These are phyloP conservation scores for Metopia argyrocephala DNA, from an alignment of 2,888 invertebrate species.

Conservation along the genomic window DNA sequence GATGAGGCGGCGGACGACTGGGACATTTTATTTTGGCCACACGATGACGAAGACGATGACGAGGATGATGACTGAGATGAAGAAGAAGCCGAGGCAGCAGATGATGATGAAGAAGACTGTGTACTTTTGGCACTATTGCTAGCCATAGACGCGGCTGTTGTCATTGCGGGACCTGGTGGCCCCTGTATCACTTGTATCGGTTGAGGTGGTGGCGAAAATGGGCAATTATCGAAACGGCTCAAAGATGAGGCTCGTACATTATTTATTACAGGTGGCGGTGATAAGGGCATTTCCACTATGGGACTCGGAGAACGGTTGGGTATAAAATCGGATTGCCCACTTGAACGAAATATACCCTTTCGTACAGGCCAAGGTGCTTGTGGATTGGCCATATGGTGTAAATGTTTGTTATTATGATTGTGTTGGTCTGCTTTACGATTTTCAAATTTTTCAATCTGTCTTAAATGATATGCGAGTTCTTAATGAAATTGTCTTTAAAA, in stretches of 20 bases:
- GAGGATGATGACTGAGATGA: constrained; percentile 63
- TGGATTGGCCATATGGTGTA: constrained; percentile 79
- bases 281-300: constrained; percentile 78
- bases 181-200: constrained; percentile 72
- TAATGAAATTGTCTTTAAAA: constrained; percentile 47
- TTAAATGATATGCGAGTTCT: constrained; percentile 39
- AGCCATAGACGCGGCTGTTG: constrained; percentile 27
- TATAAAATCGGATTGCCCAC: constrained; percentile 78
- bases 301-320: constrained; percentile 78
- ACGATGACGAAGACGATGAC: constrained; percentile 39
- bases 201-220: constrained; percentile 74
- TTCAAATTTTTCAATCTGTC: constrained; percentile 49
- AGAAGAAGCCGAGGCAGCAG: constrained; percentile 60
- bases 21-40: constrained; percentile 63
- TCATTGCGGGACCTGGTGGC: constrained; percentile 56
- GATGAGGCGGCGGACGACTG: constrained; percentile 69
- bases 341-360: constrained; percentile 81
- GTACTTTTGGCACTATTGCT: constrained; percentile 40
- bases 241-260: constrained; percentile 64
- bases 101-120: constrained; percentile 43
- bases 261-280: constrained; percentile 72
- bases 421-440: constrained; percentile 13
- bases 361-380: constrained; percentile 88
- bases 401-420: background rate
- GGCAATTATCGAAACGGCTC: constrained; percentile 68